A percentile compares a stretch with the other conserved stretches of the same genome.
phyloP scores from a whole-genome alignment of 2,888 invertebrate genomes.

The Drosophila sordidapex region DNA sequence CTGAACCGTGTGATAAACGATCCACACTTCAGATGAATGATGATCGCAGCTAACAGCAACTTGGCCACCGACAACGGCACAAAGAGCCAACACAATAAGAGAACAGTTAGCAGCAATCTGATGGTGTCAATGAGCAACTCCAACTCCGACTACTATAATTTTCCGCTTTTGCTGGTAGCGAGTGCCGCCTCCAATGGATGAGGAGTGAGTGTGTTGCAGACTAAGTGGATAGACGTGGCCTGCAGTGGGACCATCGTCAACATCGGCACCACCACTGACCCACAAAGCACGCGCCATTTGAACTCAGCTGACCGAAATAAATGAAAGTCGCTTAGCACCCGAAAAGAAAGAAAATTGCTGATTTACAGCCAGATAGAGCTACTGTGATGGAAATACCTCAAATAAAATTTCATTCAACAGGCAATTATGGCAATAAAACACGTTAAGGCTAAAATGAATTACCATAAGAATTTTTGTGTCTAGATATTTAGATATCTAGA shows the following conservation, averaged over 20 bases:
- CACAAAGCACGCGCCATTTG: constrained; percentile 77
- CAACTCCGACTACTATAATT: constrained; percentile 37
- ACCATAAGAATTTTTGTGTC: constrained; percentile 59
- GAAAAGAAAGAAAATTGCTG: constrained; percentile 36
- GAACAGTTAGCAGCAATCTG: constrained; percentile 64
- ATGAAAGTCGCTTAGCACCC: constrained; percentile 68
- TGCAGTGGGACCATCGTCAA: constrained; percentile 21
- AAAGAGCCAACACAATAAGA: constrained; percentile 53
- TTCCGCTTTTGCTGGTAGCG: constrained; percentile 29
- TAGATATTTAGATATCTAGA: background rate
- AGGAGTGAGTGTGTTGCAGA: background rate
- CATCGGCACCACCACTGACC: constrained; percentile 55
- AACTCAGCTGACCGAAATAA: constrained; percentile 74
- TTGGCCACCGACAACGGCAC: constrained; percentile 40
- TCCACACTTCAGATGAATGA: constrained; percentile 31
- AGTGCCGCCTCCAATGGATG: constrained; percentile 25
- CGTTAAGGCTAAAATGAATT: constrained; percentile 43
- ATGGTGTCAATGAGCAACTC: constrained; percentile 68
- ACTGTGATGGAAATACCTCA: constrained; percentile 28
- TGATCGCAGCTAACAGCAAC: constrained; percentile 43
- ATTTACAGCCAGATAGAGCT: constrained; percentile 23
- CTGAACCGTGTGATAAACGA: constrained; percentile 53
- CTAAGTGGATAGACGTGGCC: constrained; percentile 8
- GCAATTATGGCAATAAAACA: constrained; percentile 63
- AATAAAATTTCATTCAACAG: constrained; percentile 38